These are phyloP conservation scores for Margaritifera margaritifera DNA, from an alignment of 2,888 invertebrate species.

Conservation along the genomic window DNA sequence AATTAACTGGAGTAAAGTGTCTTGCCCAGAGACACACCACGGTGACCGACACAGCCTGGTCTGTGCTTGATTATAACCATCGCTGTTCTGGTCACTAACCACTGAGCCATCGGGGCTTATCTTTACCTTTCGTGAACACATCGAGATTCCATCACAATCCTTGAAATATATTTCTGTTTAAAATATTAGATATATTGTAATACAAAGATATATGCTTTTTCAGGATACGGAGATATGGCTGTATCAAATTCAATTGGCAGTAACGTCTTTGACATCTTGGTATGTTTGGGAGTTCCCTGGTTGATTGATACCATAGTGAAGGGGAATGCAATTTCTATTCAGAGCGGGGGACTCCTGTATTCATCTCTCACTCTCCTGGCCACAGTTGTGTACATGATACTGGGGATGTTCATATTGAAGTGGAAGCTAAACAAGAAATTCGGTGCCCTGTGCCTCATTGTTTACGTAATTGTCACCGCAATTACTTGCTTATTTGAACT, in stretches of 20 bases:
- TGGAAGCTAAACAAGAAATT: conserved; percentile 79
- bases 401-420: conserved; percentile 80
- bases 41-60: too few species aligned
- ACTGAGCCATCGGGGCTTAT: too few species aligned
- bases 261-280: conserved; percentile 70
- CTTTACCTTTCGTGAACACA: too few species aligned
- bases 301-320: conserved; percentile 55
- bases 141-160: too few species aligned
- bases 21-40: too few species aligned
- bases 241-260: conserved; percentile 71
- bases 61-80: too few species aligned
- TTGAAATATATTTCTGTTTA: too few species aligned
- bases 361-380: conserved; percentile 85
- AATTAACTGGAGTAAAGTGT: too few species aligned
- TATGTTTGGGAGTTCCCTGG: conserved; percentile 71
- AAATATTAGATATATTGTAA: neutral
- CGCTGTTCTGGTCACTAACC: too few species aligned
- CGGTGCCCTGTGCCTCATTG: conserved; percentile 79
- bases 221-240: conserved; percentile 71
- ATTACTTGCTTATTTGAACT: conserved; percentile 86
- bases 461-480: conserved; percentile 83
- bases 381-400: conserved; percentile 82
- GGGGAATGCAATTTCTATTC: conserved; percentile 82
- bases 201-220: conserved; percentile 3
- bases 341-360: conserved; percentile 87